Base-by-base conservation (phyloP, 2,797 vertebrate species). In the Hypotaenidia okinawae region DNA sequence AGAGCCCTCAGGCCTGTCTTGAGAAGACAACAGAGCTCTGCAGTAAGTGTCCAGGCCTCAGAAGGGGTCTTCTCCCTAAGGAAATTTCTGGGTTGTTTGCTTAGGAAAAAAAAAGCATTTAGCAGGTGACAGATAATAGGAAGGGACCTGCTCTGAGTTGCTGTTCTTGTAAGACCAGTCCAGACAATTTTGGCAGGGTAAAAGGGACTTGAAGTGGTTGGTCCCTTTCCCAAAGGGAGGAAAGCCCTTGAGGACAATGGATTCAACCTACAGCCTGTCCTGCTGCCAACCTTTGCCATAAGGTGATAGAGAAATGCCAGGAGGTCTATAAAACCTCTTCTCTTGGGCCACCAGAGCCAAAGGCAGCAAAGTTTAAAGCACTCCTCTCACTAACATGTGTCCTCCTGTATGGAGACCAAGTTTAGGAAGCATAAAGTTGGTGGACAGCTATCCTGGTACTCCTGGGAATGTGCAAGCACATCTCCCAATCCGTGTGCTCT, bases 41-140 rank as follows among this genome's bases (percentile, higher is more conserved):
- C 30, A 52, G 4, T 11, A 2, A 10, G 24, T n/a, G 64, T 32
- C 37, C 45, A 33, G 41, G 24, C 52, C 18, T 27, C 0, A 1
- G 55, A 37, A 24, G 41, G 27, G 28, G 55, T 78, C 41, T 52
- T 68, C 33, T 83, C 39, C n/a, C 64, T 37, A 8, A 37, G 37
- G 55, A 68, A 68, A 39, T 57, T 39, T 62, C 27, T 43, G 47
- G 8, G 27, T 61, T 61, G 11, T 62, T 87, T 12, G 6, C 52
- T 25, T 61, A 54, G 33, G 1, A 35, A 35, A 43, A 16, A 63
- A 35, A 12, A 47, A 2, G 1, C 24, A 22, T 54, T 70, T 59
- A 25, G 4, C 32, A 35, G 22, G 10, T 59, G 43, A 64, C 10
- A 37, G 17, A 22, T 16, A 47, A 58, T 30, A 41, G 14, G 21